Evolutionary conservation across 2,797 vertebrate species (phyloP).

Genomic region (Ateles fusciceps): DNA sequence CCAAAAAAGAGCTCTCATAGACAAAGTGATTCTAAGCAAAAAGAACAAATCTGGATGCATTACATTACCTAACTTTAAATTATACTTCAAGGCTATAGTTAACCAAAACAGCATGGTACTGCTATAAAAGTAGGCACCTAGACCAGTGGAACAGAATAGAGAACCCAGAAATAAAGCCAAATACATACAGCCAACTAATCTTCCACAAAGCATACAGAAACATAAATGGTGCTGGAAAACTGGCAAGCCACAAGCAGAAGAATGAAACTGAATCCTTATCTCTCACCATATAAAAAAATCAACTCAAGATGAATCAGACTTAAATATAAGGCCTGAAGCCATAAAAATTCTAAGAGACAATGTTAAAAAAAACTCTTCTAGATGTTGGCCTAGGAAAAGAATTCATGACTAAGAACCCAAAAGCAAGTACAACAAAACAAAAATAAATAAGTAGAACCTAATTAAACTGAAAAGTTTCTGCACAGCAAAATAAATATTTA

Average conservation of each 20-base stretch:
- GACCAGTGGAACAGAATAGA: background rate
- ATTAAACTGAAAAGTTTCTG: background rate
- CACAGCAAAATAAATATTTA: background rate
- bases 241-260: background rate
- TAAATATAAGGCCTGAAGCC: background rate
- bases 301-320: background rate
- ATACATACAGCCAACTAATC: background rate
- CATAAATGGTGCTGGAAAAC: background rate
- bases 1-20: background rate
- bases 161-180: background rate
- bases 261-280: background rate
- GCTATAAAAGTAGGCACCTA: background rate
- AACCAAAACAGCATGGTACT: background rate
- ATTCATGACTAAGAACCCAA: background rate
- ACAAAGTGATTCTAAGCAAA: background rate
- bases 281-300: background rate
- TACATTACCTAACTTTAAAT: background rate
- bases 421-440: background rate
- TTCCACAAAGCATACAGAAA: background rate
- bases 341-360: background rate
- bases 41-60: background rate
- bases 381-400: background rate
- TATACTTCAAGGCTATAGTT: background rate
- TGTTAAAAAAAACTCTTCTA: background rate
- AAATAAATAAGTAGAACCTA: background rate